Percentiles rank a stretch among this genome's conserved stretches.
phyloP scores from a whole-genome alignment of 37 sponge, comb jelly and placozoan species.

The Geodia barretti region DNA sequence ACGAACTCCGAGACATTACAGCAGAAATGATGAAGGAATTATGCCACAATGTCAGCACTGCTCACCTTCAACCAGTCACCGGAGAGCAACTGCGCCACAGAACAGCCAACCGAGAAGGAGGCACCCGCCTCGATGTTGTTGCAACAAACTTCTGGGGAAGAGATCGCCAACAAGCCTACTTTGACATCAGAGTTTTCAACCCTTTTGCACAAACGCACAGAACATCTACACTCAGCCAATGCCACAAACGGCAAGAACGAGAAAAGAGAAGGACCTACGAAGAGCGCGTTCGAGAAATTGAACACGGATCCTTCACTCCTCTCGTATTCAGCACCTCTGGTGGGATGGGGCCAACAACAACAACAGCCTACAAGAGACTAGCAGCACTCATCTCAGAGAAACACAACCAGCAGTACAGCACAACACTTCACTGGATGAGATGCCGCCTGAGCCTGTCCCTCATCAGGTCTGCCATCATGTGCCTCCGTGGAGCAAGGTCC shows the following conservation, averaged over 20 bases:
- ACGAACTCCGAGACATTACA: conserved; percentile 42
- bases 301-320: conserved; percentile 32
- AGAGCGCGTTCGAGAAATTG: conserved; percentile 23
- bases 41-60: conserved; percentile 40
- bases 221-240: conserved; percentile 15
- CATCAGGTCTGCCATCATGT: conserved; percentile 17
- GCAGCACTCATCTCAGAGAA: conserved; percentile 13
- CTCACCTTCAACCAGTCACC: conserved; percentile 12
- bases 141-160: conserved; percentile 37
- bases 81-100: conserved; percentile 15
- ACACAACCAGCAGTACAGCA: conserved; percentile 5
- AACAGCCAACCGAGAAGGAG: conserved; percentile 42
- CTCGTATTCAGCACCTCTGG: conserved; percentile 16
- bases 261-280: conserved; percentile 34
- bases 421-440: conserved; percentile 5
- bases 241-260: conserved; percentile 3
- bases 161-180: conserved; percentile 9
- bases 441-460: not conserved
- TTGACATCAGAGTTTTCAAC: conserved; percentile 27
- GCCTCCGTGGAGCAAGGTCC: conserved; percentile 6
- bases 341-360: conserved; percentile 4
- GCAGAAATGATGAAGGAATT: conserved; percentile 27
- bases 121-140: conserved; percentile 25
- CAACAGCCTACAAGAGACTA: conserved; percentile 4
- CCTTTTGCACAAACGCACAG: conserved; percentile 12